Conservation (phyloP, 2,113 vertebrate genomes). For the Ia io region DNA sequence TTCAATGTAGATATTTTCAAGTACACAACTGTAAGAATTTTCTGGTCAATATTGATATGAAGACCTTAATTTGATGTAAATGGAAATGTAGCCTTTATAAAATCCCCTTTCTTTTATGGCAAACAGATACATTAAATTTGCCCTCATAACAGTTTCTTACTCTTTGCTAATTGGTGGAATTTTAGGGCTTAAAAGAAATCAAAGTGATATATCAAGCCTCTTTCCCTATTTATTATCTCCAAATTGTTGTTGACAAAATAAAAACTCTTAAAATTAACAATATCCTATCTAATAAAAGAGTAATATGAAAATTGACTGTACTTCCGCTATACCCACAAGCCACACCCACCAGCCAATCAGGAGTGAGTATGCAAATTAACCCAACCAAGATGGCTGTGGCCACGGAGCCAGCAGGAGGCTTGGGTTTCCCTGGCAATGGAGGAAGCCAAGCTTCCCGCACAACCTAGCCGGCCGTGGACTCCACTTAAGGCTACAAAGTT, state of each 20-base stretch:
- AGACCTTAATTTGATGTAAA: conserved; percentile 9
- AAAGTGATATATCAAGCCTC: background rate
- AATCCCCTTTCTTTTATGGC: conserved; percentile 1
- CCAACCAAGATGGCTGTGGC: no score
- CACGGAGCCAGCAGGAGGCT: no score
- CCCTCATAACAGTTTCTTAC: background rate
- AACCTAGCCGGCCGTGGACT: no score
- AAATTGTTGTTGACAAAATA: background rate
- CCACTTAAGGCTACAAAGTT: no score
- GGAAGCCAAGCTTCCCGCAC: no score
- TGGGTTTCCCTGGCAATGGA: no score
- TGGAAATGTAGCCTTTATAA: background rate
- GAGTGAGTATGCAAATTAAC: no score
- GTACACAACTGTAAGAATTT: conserved; percentile 7
- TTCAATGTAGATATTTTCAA: conserved; percentile 44
- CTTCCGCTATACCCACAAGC: no score
- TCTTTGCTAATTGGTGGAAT: conserved; percentile 31
- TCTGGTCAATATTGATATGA: conserved; percentile 27
- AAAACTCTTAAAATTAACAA: conserved; percentile 55
- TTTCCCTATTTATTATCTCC: background rate
- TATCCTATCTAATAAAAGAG: background rate
- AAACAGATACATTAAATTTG: conserved; percentile 6
- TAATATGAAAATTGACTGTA: no score
- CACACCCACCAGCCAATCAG: no score
- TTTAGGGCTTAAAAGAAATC: conserved; percentile 10